A percentile compares a stretch with the other conserved stretches of the same genome.
These are phyloP conservation scores for Chrosomus eos DNA, from an alignment of 2,797 vertebrate genomes.

Conservation along the genomic window DNA sequence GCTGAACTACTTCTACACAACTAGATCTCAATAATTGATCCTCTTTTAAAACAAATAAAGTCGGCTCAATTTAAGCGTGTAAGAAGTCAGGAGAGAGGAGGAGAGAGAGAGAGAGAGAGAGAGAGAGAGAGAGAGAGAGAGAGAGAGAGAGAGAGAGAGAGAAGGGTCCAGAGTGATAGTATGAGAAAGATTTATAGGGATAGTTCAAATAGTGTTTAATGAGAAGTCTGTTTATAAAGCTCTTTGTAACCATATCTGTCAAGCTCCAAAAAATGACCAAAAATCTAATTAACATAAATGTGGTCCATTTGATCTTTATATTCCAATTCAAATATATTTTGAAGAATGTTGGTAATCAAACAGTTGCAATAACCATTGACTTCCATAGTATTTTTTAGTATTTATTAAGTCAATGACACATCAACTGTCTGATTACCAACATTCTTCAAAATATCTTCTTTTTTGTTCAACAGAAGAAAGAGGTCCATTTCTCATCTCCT, in stretches of 20 bases:
- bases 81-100: neutral
- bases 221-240: neutral
- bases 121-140: neutral
- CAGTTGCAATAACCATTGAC: too few relatives aligned
- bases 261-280: neutral
- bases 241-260: neutral
- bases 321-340: neutral
- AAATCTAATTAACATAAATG: neutral
- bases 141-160: neutral
- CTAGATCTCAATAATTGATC: conserved; percentile 31
- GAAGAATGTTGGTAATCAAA: too few relatives aligned
- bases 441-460: too few relatives aligned
- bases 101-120: neutral
- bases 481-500: neutral
- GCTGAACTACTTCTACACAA: conserved; percentile 4
- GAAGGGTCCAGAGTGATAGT: neutral
- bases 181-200: conserved; percentile 12
- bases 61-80: conserved; percentile 19
- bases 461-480: too few relatives aligned
- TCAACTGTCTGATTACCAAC: neutral
- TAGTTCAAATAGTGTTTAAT: neutral
- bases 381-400: neutral
- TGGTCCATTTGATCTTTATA: neutral
- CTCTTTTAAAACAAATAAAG: conserved; percentile 38
- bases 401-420: too few relatives aligned